Evolutionary conservation across 1,140 invertebrate genomes (phyloP).

Genomic region (Forficula auricularia): DNA sequence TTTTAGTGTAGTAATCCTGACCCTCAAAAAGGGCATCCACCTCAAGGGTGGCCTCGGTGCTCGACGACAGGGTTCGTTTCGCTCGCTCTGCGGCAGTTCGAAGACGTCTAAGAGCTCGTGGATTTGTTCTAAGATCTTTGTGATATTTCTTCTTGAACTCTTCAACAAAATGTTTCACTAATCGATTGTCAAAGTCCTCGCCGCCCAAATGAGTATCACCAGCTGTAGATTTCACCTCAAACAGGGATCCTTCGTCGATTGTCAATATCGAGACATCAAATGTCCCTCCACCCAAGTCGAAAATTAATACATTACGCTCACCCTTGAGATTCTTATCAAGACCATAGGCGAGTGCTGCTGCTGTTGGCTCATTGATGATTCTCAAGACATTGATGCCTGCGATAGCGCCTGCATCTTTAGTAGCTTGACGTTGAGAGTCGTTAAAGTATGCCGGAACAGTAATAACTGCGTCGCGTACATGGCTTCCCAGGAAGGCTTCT

Average conservation of each 20-base stretch:
- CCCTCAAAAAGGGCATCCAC: constrained; percentile 53
- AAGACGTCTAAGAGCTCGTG: constrained; percentile 28
- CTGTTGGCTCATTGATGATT: constrained; percentile 39
- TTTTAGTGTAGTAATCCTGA: constrained; percentile 52
- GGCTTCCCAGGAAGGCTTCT: constrained; percentile 34
- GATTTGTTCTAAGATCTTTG: constrained; percentile 28
- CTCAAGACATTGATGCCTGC: constrained; percentile 31
- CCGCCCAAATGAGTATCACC: constrained; percentile 56
- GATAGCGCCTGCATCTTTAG: constrained; percentile 34
- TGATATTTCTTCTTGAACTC: constrained; percentile 31
- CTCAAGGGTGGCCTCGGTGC: constrained; percentile 46
- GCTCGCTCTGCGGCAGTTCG: constrained; percentile 52
- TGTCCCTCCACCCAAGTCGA: constrained; percentile 33
- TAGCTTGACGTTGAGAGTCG: constrained; percentile 34
- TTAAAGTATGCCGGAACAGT: constrained; percentile 41
- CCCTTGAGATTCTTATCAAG: constrained; percentile 30
- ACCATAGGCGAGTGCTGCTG: constrained; percentile 37
- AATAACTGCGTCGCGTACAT: constrained; percentile 29
- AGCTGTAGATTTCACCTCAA: constrained; percentile 37
- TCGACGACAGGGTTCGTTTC: constrained; percentile 62
- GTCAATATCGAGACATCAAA: constrained; percentile 54
- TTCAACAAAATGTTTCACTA: constrained; percentile 44
- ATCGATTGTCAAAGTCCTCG: constrained; percentile 60
- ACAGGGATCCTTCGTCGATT: constrained; percentile 43
- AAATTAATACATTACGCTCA: constrained; percentile 31